Evolutionary conservation across 2,888 invertebrate genomes (phyloP).

Genomic region (Agriopis marginaria): DNA sequence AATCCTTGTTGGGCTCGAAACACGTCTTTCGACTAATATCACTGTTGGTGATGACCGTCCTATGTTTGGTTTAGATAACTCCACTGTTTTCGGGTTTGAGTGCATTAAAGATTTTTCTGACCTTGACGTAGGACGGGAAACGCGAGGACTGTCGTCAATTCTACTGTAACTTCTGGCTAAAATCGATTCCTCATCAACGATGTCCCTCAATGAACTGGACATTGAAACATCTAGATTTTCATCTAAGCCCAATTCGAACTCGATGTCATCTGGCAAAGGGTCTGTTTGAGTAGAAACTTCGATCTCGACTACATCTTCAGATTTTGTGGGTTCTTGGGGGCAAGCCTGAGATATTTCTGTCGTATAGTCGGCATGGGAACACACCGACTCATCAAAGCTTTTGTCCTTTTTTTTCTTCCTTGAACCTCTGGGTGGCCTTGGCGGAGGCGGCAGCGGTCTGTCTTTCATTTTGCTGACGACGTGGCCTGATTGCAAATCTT

Average conservation of each 20-base stretch:
- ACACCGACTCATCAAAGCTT: slow-evolving; percentile 52
- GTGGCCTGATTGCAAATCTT: slow-evolving; percentile 90
- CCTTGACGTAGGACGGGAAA: slow-evolving; percentile 84
- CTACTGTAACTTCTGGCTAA: slow-evolving; percentile 79
- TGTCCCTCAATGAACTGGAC: slow-evolving; percentile 78
- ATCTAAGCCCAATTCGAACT: slow-evolving; percentile 87
- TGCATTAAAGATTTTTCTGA: slow-evolving; percentile 86
- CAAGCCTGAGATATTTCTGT: slow-evolving; percentile 50
- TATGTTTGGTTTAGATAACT: slow-evolving; percentile 82
- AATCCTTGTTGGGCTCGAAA: slow-evolving; percentile 87
- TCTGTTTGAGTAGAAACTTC: slow-evolving; percentile 95
- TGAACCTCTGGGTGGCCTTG: slow-evolving; percentile 91
- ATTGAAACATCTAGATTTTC: slow-evolving; percentile 79
- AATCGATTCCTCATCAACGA: slow-evolving; percentile 84
- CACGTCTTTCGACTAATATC: slow-evolving; percentile 86
- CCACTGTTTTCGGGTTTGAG: slow-evolving; percentile 85
- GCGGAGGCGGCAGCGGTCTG: slow-evolving; percentile 94
- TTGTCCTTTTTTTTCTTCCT: slow-evolving; percentile 71
- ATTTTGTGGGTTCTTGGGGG: slow-evolving; percentile 52
- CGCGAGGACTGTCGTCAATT: slow-evolving; percentile 76
- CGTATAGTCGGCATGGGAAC: slow-evolving; percentile 45
- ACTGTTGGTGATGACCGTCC: slow-evolving; percentile 88
- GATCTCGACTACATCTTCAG: slow-evolving; percentile 86
- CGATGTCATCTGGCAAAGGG: slow-evolving; percentile 92
- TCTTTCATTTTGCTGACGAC: slow-evolving; percentile 94